Conservation (phyloP, 2,888 invertebrate species). For the Ligdia adustata region DNA sequence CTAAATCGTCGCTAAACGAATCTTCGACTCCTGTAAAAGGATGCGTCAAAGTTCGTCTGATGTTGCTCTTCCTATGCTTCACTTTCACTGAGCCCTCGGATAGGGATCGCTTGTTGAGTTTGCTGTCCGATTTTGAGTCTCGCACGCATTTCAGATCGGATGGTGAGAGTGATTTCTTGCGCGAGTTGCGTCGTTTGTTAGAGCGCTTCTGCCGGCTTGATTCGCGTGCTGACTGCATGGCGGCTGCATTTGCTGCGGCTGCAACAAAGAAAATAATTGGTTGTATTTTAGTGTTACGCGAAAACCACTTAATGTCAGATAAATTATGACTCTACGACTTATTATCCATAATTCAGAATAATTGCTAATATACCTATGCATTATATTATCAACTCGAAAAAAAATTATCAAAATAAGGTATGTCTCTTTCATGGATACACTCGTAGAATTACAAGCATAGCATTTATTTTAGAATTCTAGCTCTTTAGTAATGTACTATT, state of each 20-base stretch:
- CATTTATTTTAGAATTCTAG: no score
- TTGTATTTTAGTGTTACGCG: background rate
- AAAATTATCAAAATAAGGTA: background rate
- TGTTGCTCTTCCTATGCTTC: conserved; percentile 77
- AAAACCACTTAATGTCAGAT: no score
- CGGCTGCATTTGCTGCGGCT: conserved; percentile 68
- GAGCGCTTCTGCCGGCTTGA: conserved; percentile 74
- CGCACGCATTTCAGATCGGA: conserved; percentile 72
- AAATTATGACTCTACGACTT: no score
- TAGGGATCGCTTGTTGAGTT: conserved; percentile 68
- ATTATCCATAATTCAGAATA: background rate
- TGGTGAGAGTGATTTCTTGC: conserved; percentile 80
- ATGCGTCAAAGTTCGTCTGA: conserved; percentile 77
- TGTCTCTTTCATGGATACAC: no score
- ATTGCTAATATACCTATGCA: background rate
- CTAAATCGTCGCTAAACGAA: no score
- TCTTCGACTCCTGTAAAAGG: conserved; percentile 74
- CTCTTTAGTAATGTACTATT: no score
- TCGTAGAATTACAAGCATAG: no score
- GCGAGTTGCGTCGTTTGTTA: conserved; percentile 76
- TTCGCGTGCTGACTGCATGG: conserved; percentile 77
- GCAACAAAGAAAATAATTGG: conserved; percentile 45
- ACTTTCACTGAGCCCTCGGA: conserved; percentile 79
- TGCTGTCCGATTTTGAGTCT: conserved; percentile 66
- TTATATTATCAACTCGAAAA: background rate